Percentiles rank a stretch among this genome's conserved stretches.
Evolutionary conservation across 2,797 vertebrate genomes (phyloP).

Genomic region (Peromyscus eremicus): DNA sequence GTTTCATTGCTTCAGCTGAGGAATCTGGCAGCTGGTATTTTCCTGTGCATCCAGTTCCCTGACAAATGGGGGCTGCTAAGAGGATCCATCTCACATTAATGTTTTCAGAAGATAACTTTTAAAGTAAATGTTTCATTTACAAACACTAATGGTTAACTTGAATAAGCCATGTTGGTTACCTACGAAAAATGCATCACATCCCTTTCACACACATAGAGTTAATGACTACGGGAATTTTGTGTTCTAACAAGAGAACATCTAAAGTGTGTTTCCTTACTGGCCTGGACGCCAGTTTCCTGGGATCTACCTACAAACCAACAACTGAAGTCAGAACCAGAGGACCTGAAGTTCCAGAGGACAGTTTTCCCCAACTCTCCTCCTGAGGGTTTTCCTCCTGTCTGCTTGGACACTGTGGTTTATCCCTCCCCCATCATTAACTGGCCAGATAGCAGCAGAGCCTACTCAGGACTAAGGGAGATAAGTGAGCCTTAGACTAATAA

Average conservation of each 20-base stretch:
- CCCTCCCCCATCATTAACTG: not conserved
- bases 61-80: not conserved
- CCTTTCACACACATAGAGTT: not conserved
- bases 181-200: not conserved
- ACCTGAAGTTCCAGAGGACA: not conserved
- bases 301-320: not conserved
- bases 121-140: not conserved
- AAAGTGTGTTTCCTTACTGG: not conserved
- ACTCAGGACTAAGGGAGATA: not conserved
- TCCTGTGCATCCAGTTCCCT: not conserved
- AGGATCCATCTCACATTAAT: constrained; percentile 7
- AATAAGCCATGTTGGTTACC: not conserved
- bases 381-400: not conserved
- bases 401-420: not conserved
- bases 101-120: constrained; percentile 31
- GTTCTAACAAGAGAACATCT: constrained; percentile 5
- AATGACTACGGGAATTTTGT: not conserved
- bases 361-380: not conserved
- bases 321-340: not conserved
- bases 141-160: not conserved
- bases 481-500: constrained; percentile 29
- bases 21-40: not conserved
- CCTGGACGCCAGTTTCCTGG: not conserved
- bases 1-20: not conserved
- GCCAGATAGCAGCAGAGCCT: constrained; percentile 7